Conservation (phyloP, 2,888 invertebrate genomes). For the Smittia sp. region DNA sequence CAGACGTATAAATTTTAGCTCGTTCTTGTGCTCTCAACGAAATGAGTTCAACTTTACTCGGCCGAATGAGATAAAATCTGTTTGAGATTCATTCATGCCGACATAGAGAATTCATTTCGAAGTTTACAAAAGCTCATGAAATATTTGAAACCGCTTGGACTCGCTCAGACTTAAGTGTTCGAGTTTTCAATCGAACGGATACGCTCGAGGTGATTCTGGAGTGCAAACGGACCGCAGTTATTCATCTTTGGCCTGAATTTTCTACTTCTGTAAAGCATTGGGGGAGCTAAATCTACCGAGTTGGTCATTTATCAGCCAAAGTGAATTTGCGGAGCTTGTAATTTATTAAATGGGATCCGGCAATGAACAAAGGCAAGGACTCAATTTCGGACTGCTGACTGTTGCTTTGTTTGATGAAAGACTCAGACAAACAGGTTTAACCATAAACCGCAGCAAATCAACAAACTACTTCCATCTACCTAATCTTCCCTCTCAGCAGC, state of each 20-base stretch:
- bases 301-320: background rate
- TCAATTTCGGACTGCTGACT: background rate
- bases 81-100: background rate
- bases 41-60: background rate
- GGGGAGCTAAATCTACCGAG: background rate
- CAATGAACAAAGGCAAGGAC: background rate
- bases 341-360: background rate
- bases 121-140: background rate
- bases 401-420: background rate
- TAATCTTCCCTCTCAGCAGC: background rate
- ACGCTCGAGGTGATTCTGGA: too few relatives aligned
- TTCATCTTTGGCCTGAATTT: too few relatives aligned
- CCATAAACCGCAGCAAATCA: background rate
- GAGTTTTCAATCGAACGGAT: too few relatives aligned
- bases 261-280: background rate
- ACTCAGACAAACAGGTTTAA: background rate
- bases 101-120: background rate
- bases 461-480: background rate
- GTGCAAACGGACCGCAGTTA: too few relatives aligned
- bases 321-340: background rate
- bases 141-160: background rate
- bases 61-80: background rate
- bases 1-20: conserved; percentile 32
- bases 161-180: background rate
- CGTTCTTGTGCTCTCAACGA: background rate